Evolutionary conservation across 2,888 invertebrate genomes (phyloP).

Genomic region (Microplitis deprimator): DNA sequence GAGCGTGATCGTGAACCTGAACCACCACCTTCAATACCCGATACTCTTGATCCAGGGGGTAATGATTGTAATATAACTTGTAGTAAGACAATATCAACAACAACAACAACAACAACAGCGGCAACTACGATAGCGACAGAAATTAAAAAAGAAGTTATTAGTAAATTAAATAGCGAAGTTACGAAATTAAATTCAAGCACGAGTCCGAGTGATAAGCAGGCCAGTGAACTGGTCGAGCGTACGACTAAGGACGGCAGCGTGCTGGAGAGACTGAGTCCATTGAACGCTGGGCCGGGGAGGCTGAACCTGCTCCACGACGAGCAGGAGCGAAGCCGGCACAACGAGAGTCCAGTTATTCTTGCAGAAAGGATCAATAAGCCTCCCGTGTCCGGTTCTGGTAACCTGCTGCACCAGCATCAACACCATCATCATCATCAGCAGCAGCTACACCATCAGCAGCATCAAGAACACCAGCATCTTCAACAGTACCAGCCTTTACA

Average conservation of each 20-base stretch:
- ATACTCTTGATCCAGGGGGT: constrained; percentile 48
- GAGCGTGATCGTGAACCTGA: constrained; percentile 68
- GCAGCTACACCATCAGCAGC: constrained; percentile 55
- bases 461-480: constrained; percentile 54
- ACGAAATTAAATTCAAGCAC: constrained; percentile 32
- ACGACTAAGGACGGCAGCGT: constrained; percentile 67
- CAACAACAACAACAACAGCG: constrained; percentile 59
- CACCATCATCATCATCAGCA: constrained; percentile 58
- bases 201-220: not conserved
- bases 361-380: constrained; percentile 68
- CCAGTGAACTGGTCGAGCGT: constrained; percentile 61
- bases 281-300: constrained; percentile 66
- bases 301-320: constrained; percentile 67
- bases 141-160: constrained; percentile 24
- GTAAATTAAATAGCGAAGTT: constrained; percentile 50
- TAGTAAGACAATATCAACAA: constrained; percentile 34
- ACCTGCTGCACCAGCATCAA: constrained; percentile 6
- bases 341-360: constrained; percentile 69
- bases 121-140: constrained; percentile 57
- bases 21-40: constrained; percentile 60
- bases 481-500: constrained; percentile 53
- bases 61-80: constrained; percentile 37
- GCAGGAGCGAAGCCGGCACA: constrained; percentile 69
- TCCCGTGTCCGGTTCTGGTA: constrained; percentile 30
- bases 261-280: constrained; percentile 71